Conservation (phyloP, 2,888 invertebrate species). For the Laspeyria flexula region DNA sequence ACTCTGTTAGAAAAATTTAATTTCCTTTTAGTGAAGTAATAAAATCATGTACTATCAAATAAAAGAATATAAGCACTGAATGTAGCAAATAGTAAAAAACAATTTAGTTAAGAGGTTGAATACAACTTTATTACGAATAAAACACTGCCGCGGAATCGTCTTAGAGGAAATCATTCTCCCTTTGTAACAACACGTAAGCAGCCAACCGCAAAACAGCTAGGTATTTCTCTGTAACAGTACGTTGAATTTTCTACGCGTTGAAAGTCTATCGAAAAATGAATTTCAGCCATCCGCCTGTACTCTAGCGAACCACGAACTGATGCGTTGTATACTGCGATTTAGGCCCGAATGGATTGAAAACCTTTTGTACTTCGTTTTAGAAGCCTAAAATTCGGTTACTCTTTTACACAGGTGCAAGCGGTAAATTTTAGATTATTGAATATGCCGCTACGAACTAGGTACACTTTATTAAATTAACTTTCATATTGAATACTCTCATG, state of each 20-base stretch:
- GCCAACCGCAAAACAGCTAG: neutral
- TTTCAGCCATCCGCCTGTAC: neutral
- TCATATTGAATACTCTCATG: neutral
- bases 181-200: conserved; percentile 8
- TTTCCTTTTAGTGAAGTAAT: too few relatives aligned
- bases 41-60: too few relatives aligned
- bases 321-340: conserved; percentile 10
- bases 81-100: neutral
- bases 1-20: too few relatives aligned
- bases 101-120: neutral
- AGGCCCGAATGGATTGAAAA: conserved; percentile 4
- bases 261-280: conserved; percentile 9
- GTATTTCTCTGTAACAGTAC: conserved; percentile 11
- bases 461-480: neutral
- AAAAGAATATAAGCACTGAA: neutral
- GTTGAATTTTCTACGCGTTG: conserved; percentile 7
- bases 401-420: neutral
- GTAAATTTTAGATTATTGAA: neutral
- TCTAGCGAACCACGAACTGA: conserved; percentile 1
- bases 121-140: conserved; percentile 1
- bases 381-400: conserved; percentile 5
- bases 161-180: conserved; percentile 5
- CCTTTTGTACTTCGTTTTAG: conserved; percentile 12
- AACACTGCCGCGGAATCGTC: conserved; percentile 4
- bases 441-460: neutral